Conservation (phyloP, 2,888 invertebrate species). For the Polietes domitor region DNA sequence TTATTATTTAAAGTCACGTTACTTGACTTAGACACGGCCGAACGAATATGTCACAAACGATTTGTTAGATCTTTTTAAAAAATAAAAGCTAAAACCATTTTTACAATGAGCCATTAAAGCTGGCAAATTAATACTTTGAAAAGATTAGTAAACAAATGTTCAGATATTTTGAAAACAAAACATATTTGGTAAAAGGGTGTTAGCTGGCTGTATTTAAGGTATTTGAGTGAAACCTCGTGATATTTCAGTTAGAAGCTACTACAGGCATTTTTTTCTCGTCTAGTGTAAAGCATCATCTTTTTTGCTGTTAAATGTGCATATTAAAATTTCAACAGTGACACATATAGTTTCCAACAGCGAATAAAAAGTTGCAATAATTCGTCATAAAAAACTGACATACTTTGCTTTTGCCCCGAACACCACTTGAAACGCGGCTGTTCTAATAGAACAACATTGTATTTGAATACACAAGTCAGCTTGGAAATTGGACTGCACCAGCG, state of each 20-base stretch:
- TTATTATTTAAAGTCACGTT: slow-evolving; percentile 65
- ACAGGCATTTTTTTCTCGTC: no score
- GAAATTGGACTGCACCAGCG: slow-evolving; percentile 1
- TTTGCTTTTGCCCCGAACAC: neutral
- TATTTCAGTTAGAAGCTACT: no score
- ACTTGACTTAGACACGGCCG: slow-evolving; percentile 43
- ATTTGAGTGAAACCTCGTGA: no score
- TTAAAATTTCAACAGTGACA: slow-evolving; percentile 7
- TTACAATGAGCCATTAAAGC: no score
- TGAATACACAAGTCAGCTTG: neutral
- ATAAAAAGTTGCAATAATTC: slow-evolving; percentile 6
- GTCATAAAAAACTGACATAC: slow-evolving; percentile 26
- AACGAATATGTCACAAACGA: slow-evolving; percentile 47
- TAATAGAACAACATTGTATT: neutral
- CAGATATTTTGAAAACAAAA: no score
- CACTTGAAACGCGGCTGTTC: neutral
- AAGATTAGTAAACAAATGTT: no score
- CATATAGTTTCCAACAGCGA: slow-evolving; percentile 20
- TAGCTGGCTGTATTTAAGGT: no score
- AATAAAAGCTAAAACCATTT: no score
- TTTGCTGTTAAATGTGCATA: neutral
- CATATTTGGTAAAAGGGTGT: no score
- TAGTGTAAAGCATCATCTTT: neutral
- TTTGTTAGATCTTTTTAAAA: slow-evolving; percentile 30
- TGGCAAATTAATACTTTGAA: no score